phyloP scores from a whole-genome alignment of 1,140 invertebrate genomes.

The Penaeus vannamei region DNA sequence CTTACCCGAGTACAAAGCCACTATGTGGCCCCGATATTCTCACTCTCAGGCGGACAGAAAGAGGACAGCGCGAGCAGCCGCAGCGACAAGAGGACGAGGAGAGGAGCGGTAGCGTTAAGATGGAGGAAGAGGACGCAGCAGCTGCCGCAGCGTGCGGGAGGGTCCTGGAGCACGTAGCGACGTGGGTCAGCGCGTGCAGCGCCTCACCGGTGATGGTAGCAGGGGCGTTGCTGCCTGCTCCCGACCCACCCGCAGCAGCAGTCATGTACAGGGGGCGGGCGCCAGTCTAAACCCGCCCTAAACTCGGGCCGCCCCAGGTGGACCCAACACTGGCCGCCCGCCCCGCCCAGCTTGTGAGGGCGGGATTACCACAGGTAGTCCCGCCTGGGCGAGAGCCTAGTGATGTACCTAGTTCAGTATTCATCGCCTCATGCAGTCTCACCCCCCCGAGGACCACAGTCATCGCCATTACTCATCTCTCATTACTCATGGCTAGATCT shows the following conservation, averaged over 20 bases:
- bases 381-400: conserved; percentile 54
- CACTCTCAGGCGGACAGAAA: conserved; percentile 66
- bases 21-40: conserved; percentile 64
- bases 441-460: conserved; percentile 60
- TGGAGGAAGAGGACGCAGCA: conserved; percentile 6
- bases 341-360: conserved; percentile 59
- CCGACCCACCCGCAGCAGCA: conserved; percentile 57
- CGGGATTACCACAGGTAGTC: conserved; percentile 27
- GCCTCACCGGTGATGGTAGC: conserved; percentile 44
- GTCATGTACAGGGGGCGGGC: conserved; percentile 58
- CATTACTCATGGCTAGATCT: conserved; percentile 61
- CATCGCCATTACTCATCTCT: conserved; percentile 53
- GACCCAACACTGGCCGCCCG: conserved; percentile 46
- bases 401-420: conserved; percentile 64
- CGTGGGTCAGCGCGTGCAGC: conserved; percentile 34
- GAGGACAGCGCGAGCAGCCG: conserved; percentile 51
- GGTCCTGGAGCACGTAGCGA: conserved; percentile 59
- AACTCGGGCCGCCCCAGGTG: conserved; percentile 30
- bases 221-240: conserved; percentile 53
- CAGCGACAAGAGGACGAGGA: conserved; percentile 6
- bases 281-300: conserved; percentile 60
- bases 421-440: conserved; percentile 59
- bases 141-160: conserved; percentile 45
- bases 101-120: conserved; percentile 27
- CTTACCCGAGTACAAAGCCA: conserved; percentile 60